Base-by-base conservation (phyloP, 2,888 invertebrate species). In the Chymomyza procnemis region DNA sequence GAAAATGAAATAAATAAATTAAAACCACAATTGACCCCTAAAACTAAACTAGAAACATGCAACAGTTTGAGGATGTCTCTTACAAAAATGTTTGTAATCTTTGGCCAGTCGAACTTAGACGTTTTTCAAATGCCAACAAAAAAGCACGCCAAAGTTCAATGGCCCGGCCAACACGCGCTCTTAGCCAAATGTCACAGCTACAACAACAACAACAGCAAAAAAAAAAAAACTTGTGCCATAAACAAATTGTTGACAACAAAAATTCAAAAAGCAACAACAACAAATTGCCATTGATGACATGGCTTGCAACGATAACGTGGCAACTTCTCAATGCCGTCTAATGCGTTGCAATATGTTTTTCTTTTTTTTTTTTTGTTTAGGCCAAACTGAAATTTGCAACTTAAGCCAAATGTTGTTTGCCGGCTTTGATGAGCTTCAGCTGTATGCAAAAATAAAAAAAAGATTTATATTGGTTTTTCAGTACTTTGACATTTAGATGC, bases 271-370 rank as follows among this genome's bases (percentile, higher is more conserved):
- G 65, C 69, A 66, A 74, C 85, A 81, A 54, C 54, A 54, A 21
- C 54, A 54, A 80, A 80, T 80, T 79, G 82, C 73, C 73, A 79
- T 79, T 73, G 80, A 80, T 80, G 80, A 77, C 77, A 85, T 79
- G 75, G 56, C 72, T 77, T 64, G 67, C 66, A 72, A 65, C 63
- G 12, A 18, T 19, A 50, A 18, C 19, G 50, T 19, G 50, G 50
- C 50, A 41, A 4, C 65, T 65, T 34, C 62, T 67, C 78, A 71
- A 69, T 73, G 76, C 63, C 73, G 69, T 47, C 54, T 19, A 8
- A 50, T 19, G 19, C 18, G 64, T 70, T 30, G 70, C 64, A 68
- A 65, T 77, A 76, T 74, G 79, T 78, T 76, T 64, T 56, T 63
- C 12, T n/a, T n/a, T 16, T 47, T 4, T 5, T 47, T 4, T 47